A percentile compares a stretch with the other conserved stretches of the same genome.
These are phyloP conservation scores for Chironomus striatipennis DNA, from an alignment of 1,140 invertebrate species.

Conservation along the genomic window DNA sequence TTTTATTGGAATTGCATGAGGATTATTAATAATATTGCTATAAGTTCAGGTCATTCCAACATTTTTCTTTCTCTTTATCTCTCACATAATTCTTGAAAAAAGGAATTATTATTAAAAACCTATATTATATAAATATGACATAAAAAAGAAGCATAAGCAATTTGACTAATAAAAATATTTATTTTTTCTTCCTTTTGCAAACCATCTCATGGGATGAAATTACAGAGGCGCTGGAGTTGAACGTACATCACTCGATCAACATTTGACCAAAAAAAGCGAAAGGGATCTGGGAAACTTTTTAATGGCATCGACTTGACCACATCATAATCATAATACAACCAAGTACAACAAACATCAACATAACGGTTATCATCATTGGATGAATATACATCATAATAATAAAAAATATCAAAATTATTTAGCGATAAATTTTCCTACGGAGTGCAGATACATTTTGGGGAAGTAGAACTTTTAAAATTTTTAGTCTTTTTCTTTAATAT, in stretches of 20 bases:
- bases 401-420: conserved; percentile 22
- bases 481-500: background rate
- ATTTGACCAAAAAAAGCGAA: conserved; percentile 23
- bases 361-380: background rate
- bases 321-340: conserved; percentile 5
- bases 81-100: too few relatives aligned
- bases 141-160: too few relatives aligned
- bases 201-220: background rate
- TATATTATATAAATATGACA: too few relatives aligned
- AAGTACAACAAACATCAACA: conserved; percentile 19
- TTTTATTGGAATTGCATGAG: background rate
- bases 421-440: conserved; percentile 16
- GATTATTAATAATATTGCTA: conserved; percentile 11
- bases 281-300: conserved; percentile 10
- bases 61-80: too few relatives aligned
- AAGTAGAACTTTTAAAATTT: background rate
- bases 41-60: conserved; percentile 6
- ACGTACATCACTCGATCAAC: conserved; percentile 3
- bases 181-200: too few relatives aligned
- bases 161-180: too few relatives aligned
- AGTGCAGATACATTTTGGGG: conserved; percentile 19
- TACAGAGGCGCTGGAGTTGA: conserved; percentile 15
- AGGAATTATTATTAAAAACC: too few relatives aligned
- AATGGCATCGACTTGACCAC: conserved; percentile 22
- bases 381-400: conserved; percentile 1